phyloP scores from a whole-genome alignment of 2,888 invertebrate genomes.

The Eupithecia subumbrata region DNA sequence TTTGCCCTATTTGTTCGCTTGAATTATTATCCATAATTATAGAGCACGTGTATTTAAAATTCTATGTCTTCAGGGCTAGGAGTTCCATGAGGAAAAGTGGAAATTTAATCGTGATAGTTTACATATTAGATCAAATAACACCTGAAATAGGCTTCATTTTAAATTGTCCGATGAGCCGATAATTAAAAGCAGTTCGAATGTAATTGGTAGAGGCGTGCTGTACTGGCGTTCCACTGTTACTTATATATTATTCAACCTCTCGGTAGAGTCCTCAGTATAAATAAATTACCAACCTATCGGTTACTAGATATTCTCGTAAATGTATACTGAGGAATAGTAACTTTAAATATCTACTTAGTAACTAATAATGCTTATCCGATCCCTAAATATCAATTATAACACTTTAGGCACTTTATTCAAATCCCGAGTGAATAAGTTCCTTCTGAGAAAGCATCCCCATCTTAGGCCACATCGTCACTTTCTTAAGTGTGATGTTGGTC shows the following conservation, averaged over 20 bases:
- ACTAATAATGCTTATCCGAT: neutral
- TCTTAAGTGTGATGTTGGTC: too few relatives aligned
- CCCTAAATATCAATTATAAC: neutral
- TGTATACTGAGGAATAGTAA: neutral
- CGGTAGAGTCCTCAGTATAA: neutral
- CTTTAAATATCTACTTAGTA: neutral
- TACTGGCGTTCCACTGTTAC: slow-evolving; percentile 31
- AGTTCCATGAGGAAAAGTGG: slow-evolving; percentile 55
- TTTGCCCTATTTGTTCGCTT: slow-evolving; percentile 77
- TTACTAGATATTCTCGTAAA: neutral
- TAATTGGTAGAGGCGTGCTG: slow-evolving; percentile 55
- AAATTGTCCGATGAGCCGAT: slow-evolving; percentile 62
- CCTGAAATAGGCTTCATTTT: slow-evolving; percentile 78
- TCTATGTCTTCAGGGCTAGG: slow-evolving; percentile 55
- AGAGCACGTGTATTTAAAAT: slow-evolving; percentile 71
- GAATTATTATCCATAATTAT: slow-evolving; percentile 75
- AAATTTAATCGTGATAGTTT: slow-evolving; percentile 69
- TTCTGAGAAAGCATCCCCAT: too few relatives aligned
- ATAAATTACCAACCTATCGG: neutral
- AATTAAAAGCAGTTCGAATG: slow-evolving; percentile 62
- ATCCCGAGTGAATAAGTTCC: too few relatives aligned
- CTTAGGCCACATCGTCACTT: too few relatives aligned
- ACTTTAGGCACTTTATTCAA: too few relatives aligned
- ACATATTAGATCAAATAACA: slow-evolving; percentile 80
- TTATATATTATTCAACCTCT: slow-evolving; percentile 38